Evolutionary conservation across 2,797 vertebrate species (phyloP), one percentile per base, ranked within the genome.

Genomic region (Phrynocephalus guinanensis): DNA sequence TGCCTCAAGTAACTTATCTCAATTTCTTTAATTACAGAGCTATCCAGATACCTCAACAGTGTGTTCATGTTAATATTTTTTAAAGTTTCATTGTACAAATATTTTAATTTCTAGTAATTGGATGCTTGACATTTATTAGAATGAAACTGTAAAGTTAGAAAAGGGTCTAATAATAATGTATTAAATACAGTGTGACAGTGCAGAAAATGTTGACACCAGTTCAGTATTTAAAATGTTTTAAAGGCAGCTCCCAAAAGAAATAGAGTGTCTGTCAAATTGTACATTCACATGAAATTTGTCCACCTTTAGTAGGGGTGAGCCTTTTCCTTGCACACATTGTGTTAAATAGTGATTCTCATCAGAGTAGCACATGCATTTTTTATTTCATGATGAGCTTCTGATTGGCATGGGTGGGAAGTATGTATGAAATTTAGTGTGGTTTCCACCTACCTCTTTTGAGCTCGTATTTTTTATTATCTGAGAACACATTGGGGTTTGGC

Each of bases 71-170:
- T 94, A 92, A 63, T 5, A 10, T 92, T 60, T 90, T 85, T 89
- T 86, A 66, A 38, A 80, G 1, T n/a, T 15, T 91, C 82, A 85
- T 82, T 88, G 72, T 88, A 88, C 89, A 94, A 95, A 94, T 95
- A 94, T 92, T 94, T 93, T 92, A 95, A 90, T 87, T 83, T 52
- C 80, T 90, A 87, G 82, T 93, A 93, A 91, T 28, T 91, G 83
- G 44, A 92, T 77, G 82, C 83, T 85, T 93, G 92, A 82, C 73
- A 87, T 91, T 94, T 93, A 92, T 91, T 90, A 83, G 70, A 88
- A 72, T 88, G 72, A 87, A 90, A 83, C 79, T 50, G 70, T 91
- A 88, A 85, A 83, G 67, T 89, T 86, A 66, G n/a, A 44, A 86
- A 88, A 91, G 13, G 20, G 6, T 48, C 91, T 92, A 89, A 80